Base-by-base conservation (phyloP, 2,797 vertebrate species). In the Graptemys geographica region DNA sequence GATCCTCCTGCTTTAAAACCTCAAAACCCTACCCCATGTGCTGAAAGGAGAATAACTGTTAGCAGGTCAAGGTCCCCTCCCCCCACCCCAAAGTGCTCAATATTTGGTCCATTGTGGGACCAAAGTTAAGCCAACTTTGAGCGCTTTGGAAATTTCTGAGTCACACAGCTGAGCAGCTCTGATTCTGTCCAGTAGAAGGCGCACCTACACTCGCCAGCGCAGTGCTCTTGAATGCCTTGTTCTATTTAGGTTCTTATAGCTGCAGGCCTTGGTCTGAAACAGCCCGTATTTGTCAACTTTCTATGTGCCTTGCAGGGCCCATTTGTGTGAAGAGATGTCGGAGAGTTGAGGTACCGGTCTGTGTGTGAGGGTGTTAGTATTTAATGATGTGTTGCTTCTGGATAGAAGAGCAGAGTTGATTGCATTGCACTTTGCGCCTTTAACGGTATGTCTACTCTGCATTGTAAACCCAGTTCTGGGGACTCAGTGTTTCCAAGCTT, bases 81-180 rank as follows among this genome's bases (percentile, higher is more conserved):
- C 15, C 49, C 81, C 87, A 47, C 47, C 51, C 51, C 41, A 41
- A 86, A 86, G 19, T 8, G 12, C 52, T 55, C 19, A 79, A 3
- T 3, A 37, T 4, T 85, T 78, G 13, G 21, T 81, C 31, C 87
- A 56, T 19, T 0, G 0, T 15, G 51, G 69, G 56, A 94, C 37
- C 15, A 52, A 21, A 0, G 0, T 44, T 28, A 33, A 86, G 28
- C 53, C 80, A 51, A 0, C 0, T 3, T 3, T 5, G 53, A n/a
- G 28, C 18, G 5, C 56, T 19, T 69, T 87, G 89, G 85, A 25
- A 84, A 83, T 31, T 8, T 62, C 84, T 89, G 4, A 0, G 1
- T 1, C 31, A 33, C 85, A 52, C 0, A 0, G 15, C 33, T 78
- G 74, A 44, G 55, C 79, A 18, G 19, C 72, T 23, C 47, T 47